Percentiles rank a stretch among this genome's conserved stretches.
Conservation (phyloP, 2,797 vertebrate species). For the Cirrhinus molitorella region DNA sequence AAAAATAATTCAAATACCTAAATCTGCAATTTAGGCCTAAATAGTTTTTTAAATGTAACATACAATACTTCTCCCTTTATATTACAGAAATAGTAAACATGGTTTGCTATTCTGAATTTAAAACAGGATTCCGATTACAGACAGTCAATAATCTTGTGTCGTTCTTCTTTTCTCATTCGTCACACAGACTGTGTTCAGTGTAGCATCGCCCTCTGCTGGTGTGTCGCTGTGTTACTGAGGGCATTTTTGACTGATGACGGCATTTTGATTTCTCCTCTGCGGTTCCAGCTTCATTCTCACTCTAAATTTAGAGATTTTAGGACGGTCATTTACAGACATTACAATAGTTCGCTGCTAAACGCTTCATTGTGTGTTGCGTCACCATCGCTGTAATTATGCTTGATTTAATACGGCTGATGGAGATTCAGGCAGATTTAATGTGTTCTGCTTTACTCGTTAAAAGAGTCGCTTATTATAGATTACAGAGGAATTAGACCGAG, state of each 20-base stretch:
- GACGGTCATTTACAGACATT: background rate
- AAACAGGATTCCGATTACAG: background rate
- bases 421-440: background rate
- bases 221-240: background rate
- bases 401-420: background rate
- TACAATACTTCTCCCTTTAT: background rate
- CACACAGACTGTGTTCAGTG: background rate
- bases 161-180: background rate
- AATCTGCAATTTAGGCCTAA: background rate
- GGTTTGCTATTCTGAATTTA: background rate
- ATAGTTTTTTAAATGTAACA: background rate
- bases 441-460: background rate
- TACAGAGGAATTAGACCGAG: background rate
- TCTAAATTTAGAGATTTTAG: background rate
- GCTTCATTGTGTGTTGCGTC: conserved; percentile 26
- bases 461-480: conserved; percentile 5
- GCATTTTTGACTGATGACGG: background rate
- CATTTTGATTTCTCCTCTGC: background rate
- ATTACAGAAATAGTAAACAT: background rate
- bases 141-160: conserved; percentile 41
- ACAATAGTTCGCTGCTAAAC: background rate
- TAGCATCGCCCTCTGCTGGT: conserved; percentile 49
- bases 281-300: background rate
- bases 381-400: background rate
- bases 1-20: background rate